Conservation (phyloP, 2,113 vertebrate species). For the Odontesthes bonariensis region DNA sequence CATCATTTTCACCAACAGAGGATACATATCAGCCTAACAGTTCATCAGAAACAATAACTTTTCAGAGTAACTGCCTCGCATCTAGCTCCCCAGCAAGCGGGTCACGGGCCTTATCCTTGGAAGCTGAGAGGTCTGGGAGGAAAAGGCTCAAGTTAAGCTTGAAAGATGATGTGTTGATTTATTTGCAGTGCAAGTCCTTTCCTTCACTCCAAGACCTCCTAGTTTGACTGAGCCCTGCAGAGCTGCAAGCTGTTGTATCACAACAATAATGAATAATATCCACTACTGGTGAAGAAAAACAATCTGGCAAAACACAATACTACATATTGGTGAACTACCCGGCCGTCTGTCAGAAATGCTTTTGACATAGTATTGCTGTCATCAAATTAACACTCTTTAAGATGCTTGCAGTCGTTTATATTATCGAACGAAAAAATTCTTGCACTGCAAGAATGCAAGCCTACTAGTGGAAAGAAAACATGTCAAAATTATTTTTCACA, state of each 20-base stretch:
- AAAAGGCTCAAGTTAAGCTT: conserved; percentile 64
- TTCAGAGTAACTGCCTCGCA: conserved; percentile 41
- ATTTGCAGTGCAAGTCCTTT: conserved; percentile 35
- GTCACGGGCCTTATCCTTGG: conserved; percentile 13
- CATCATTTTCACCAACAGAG: background rate
- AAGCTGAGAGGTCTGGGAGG: conserved; percentile 45
- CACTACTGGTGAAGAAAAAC: conserved; percentile 49
- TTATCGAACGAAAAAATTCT: too few species aligned
- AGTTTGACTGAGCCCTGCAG: conserved; percentile 36
- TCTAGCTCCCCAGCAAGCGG: conserved; percentile 42
- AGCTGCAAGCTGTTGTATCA: conserved; percentile 44
- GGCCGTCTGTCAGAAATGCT: background rate
- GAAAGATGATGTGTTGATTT: conserved; percentile 29
- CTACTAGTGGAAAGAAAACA: background rate
- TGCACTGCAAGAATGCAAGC: background rate
- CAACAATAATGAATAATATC: conserved; percentile 60
- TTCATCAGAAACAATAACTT: conserved; percentile 6
- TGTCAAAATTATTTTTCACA: background rate
- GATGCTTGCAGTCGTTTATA: background rate
- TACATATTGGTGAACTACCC: conserved; percentile 10
- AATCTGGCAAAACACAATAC: conserved; percentile 30
- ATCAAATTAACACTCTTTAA: background rate
- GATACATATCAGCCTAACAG: background rate
- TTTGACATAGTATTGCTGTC: background rate
- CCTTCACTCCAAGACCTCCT: conserved; percentile 60